Percentiles rank a stretch among this genome's conserved stretches.
phyloP scores from a whole-genome alignment of 2,797 vertebrate genomes.

The Ctenopoma multispine region DNA sequence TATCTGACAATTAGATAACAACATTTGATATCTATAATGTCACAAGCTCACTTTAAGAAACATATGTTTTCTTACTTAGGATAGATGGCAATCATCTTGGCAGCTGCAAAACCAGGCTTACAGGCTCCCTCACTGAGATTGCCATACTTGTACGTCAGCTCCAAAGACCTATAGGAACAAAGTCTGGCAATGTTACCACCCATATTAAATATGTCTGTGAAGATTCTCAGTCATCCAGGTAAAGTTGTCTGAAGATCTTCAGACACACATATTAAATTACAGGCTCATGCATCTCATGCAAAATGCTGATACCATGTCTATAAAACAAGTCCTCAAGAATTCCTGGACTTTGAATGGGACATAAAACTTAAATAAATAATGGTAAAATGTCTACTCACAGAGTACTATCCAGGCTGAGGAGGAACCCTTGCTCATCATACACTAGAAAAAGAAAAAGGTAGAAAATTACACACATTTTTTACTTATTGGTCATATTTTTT shows the following conservation, averaged over 20 bases:
- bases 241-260: too few relatives aligned
- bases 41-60: not conserved
- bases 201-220: too few relatives aligned
- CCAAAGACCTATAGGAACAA: conserved; percentile 74
- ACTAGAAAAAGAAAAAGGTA: conserved; percentile 76
- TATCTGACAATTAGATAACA: not conserved
- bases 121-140: conserved; percentile 91
- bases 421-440: conserved; percentile 92
- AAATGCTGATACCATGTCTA: not conserved
- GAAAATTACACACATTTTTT: too few relatives aligned
- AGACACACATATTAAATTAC: conserved; percentile 1
- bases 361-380: not conserved
- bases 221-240: too few relatives aligned
- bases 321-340: not conserved
- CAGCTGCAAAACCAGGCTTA: conserved; percentile 89
- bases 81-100: conserved; percentile 92
- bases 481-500: too few relatives aligned
- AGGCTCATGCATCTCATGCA: not conserved
- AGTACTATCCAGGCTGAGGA: conserved; percentile 88
- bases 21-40: not conserved
- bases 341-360: not conserved
- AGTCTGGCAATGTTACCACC: not conserved
- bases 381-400: conserved; percentile 86
- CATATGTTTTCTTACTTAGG: conserved; percentile 87
- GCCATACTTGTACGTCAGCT: conserved; percentile 84